Conservation (phyloP, 2,888 invertebrate genomes). For the Brenthis daphne region DNA sequence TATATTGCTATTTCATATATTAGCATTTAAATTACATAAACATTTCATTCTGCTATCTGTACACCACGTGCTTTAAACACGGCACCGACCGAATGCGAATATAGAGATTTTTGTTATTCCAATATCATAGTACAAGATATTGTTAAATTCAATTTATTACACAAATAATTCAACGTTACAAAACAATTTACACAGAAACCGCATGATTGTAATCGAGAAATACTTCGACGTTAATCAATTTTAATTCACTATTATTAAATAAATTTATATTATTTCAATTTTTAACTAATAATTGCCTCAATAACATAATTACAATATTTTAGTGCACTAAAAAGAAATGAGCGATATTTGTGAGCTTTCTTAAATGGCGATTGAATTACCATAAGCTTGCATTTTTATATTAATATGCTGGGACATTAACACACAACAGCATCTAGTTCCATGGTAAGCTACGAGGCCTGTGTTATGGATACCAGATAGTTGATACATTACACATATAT, state of each 20-base stretch:
- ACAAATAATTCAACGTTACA: slow-evolving; percentile 30
- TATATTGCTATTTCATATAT: not conserved
- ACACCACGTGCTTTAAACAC: slow-evolving; percentile 43
- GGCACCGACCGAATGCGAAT: slow-evolving; percentile 42
- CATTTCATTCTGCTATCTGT: slow-evolving; percentile 36
- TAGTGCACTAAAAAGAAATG: slow-evolving; percentile 3
- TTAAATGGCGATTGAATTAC: too few relatives aligned
- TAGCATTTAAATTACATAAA: slow-evolving; percentile 10
- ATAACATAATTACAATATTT: slow-evolving; percentile 6
- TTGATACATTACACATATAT: too few relatives aligned
- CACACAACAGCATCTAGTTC: too few relatives aligned
- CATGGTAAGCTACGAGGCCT: too few relatives aligned
- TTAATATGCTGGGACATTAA: too few relatives aligned
- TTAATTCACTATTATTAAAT: slow-evolving; percentile 6
- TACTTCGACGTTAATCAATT: slow-evolving; percentile 17
- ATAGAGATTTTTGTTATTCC: slow-evolving; percentile 50
- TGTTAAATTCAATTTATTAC: slow-evolving; percentile 26
- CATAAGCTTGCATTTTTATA: too few relatives aligned
- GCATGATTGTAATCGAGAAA: slow-evolving; percentile 19
- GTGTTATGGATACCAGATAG: too few relatives aligned
- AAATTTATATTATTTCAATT: not conserved
- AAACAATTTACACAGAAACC: slow-evolving; percentile 26
- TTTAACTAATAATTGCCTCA: too few relatives aligned
- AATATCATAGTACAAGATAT: slow-evolving; percentile 36
- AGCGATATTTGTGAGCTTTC: too few relatives aligned